phyloP scores from a whole-genome alignment of 2,797 vertebrate genomes.

The Distichodus sexfasciatus region DNA sequence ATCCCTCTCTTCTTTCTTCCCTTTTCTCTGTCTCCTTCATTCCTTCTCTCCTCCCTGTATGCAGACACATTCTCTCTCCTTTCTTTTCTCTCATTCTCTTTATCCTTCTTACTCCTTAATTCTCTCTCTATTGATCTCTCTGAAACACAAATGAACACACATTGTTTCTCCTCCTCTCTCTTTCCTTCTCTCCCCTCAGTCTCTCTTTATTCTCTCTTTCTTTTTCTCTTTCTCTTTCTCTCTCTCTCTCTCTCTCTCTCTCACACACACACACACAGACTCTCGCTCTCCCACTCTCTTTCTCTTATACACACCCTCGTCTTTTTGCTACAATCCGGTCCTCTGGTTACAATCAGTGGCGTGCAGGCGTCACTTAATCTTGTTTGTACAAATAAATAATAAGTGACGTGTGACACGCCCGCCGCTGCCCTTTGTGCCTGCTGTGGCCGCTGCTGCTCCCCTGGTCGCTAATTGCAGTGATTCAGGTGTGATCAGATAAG shows the following conservation, averaged over 20 bases:
- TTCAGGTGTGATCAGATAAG: conserved; percentile 72
- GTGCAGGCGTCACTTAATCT: conserved; percentile 66
- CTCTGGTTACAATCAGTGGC: conserved; percentile 66
- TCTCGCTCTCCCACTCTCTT: conserved; percentile 48
- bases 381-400: conserved; percentile 78
- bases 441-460: conserved; percentile 54
- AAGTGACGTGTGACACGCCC: conserved; percentile 49
- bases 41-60: no score
- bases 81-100: no score
- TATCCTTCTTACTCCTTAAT: conserved; percentile 7
- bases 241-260: conserved; percentile 9
- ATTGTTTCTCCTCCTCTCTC: no score
- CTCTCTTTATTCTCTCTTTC: not conserved
- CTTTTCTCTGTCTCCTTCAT: no score
- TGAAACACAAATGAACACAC: no score
- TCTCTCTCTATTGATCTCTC: no score
- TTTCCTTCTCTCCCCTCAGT: conserved; percentile 12
- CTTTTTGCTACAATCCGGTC: no score
- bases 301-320: no score
- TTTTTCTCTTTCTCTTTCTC: not conserved
- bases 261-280: not conserved
- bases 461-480: conserved; percentile 72
- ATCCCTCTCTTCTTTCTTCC: no score
- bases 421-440: conserved; percentile 53
- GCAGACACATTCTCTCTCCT: no score